Evolutionary conservation across 2,888 invertebrate species (phyloP), one percentile per base, ranked within the genome.

Genomic region (Antheraea assamensis): DNA sequence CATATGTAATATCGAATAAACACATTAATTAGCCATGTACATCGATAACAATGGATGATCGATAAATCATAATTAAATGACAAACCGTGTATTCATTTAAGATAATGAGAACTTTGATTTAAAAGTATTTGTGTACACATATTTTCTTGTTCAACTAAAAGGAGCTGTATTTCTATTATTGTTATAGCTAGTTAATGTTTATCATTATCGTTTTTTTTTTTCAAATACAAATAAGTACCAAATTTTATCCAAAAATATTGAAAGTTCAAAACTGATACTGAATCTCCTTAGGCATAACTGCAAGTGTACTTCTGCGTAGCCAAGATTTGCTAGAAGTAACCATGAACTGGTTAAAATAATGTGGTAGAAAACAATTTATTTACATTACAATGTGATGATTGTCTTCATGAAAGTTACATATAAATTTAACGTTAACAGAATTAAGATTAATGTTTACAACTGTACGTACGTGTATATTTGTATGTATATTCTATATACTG

Each of bases 11-110:
- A 64, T 30, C 27, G 30, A 30, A 13, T 42, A 42, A 42, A 42
- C 42, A 13, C 30, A 64, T 27, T 64, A 64, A 64, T 64, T 17
- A 30, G 61, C 27, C 61, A 64, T 64, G 30, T 64, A 64, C 30
- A 30, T 64, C 17, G 61, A 64, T 64, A 64, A 64, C 15, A 64
- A 27, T 27, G 61, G 27, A 64, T 27, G 21, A 30, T 64, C 17
- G 61, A 64, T 30, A 64, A 15, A 64, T 64, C 30, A 64, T 64
- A 64, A 64, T 64, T 64, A 64, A 64, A 64, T 64, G 61, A 27
- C 27, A 64, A 64, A 64, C 27, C 61, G 30, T 64, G 61, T 64
- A 64, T 30, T 13, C 27, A 64, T 27, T 61, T 10, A 61, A 61
- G 61, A 61, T 61, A 61, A 61, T 13, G 24, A 17, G 10, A 13